Conservation (phyloP, 2,888 invertebrate species). For the Mesochorus sp. region DNA sequence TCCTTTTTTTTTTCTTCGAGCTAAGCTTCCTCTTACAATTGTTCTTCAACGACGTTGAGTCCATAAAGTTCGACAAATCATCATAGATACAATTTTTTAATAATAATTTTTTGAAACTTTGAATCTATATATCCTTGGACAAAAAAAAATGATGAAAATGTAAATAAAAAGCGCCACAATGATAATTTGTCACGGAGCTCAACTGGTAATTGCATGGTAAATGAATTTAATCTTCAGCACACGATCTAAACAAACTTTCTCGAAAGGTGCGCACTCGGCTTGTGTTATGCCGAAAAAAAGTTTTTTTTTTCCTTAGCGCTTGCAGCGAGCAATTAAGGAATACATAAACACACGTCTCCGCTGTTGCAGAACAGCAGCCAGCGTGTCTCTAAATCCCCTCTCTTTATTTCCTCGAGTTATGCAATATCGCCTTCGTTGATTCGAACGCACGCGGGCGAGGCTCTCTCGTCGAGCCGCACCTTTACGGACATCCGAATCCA, state of each 20-base stretch:
- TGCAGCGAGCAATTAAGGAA: conserved; percentile 41
- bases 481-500: conserved; percentile 18
- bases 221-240: conserved; percentile 71
- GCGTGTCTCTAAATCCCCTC: conserved; percentile 33
- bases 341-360: conserved; percentile 12
- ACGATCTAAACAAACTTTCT: conserved; percentile 79
- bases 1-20: too few species aligned
- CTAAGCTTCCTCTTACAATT: too few species aligned
- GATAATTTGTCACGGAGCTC: not conserved
- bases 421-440: conserved; percentile 3
- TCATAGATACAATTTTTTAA: too few species aligned
- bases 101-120: too few species aligned
- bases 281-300: not conserved
- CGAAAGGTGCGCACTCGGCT: conserved; percentile 45
- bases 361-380: conserved; percentile 29
- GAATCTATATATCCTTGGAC: too few species aligned
- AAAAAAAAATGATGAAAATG: not conserved
- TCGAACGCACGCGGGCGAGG: conserved; percentile 19
- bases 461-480: conserved; percentile 8
- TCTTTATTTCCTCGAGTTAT: conserved; percentile 15
- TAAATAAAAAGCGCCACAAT: not conserved
- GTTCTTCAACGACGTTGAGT: too few species aligned
- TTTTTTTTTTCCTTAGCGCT: conserved; percentile 11
- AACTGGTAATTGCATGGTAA: conserved; percentile 15
- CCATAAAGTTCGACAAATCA: too few species aligned